Evolutionary conservation across 2,113 vertebrate species (phyloP), one percentile per base, ranked within the genome.

Genomic region (Mustelus asterias): DNA sequence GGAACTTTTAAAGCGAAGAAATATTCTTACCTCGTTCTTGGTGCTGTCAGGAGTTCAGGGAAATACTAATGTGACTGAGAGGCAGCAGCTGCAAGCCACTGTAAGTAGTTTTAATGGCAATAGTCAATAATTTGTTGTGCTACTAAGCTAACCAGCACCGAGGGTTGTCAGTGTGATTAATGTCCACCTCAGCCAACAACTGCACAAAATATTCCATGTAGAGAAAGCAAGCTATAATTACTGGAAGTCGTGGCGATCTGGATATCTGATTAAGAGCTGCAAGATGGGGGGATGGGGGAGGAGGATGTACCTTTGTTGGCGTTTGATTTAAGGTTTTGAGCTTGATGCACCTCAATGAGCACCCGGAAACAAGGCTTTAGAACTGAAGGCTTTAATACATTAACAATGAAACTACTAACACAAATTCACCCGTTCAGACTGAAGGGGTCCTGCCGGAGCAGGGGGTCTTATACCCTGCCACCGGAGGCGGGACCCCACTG

Each of bases 221-320:
- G 76, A 95, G 69, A 72, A 72, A 76, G 70, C 41, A 76, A 48
- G 54, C 37, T 33, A 54, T 60, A 95, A 95, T 95, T 95, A 54
- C 67, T 95, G 24, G 41, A 95, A 54, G 4, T 11, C 14, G 69
- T 44, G 18, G 69, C 54, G 94, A 95, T 70, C 26, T 95, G 94
- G 72, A 48, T 44, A 54, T 48, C 76, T 95, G 41, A 95, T 95
- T 33, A 76, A 54, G 69, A 13, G 2, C 41, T 72, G 41, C 4
- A 3, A 14, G 8, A 20, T 8, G 10, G n/a, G 20, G 58, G 16
- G 58, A 10, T 54, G 48, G 48, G 48, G 48, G 48, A 54, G 48
- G 48, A 54, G 48, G 48, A 63, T n/a, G 60, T n/a, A 18, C 48
- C 60, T 0, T 1, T 1, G 72, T 1, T 76, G n/a, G 14, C 20